Evolutionary conservation across 2,113 vertebrate genomes (phyloP).

Genomic region (Microtus montanus): DNA sequence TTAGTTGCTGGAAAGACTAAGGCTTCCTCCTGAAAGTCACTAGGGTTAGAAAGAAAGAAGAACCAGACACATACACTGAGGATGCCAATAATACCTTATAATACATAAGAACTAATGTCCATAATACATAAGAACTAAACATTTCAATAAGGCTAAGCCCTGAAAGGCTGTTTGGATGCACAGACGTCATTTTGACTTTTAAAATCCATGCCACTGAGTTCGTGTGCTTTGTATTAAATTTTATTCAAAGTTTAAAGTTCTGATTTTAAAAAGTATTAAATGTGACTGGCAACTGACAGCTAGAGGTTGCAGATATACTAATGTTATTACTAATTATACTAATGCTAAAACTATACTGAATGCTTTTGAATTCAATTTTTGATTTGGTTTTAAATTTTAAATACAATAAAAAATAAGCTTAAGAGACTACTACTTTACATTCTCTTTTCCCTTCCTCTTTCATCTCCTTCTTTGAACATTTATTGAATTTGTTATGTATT

Average conservation of each 20-base stretch:
- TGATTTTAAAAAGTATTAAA: background rate
- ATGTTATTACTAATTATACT: background rate
- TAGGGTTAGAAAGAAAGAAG: constrained; percentile 51
- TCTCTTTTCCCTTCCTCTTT: background rate
- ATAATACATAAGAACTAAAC: constrained; percentile 39
- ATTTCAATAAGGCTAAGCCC: background rate
- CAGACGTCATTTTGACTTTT: background rate
- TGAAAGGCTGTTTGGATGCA: background rate
- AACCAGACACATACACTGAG: constrained; percentile 2
- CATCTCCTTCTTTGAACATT: background rate
- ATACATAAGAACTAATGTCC: constrained; percentile 21
- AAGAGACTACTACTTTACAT: background rate
- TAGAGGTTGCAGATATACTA: background rate
- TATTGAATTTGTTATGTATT: background rate
- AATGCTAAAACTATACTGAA: background rate
- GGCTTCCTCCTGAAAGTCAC: constrained; percentile 55
- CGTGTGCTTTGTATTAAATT: background rate
- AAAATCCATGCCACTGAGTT: constrained; percentile 12
- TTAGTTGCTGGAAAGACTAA: constrained; percentile 39
- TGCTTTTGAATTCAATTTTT: background rate
- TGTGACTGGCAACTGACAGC: background rate
- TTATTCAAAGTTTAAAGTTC: constrained; percentile 31
- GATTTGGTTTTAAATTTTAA: constrained; percentile 26
- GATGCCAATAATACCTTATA: constrained; percentile 30
- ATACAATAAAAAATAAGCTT: constrained; percentile 1